Percentiles rank a stretch among this genome's conserved stretches.
Conservation (phyloP, 2,888 invertebrate species). For the Siphonodentalium dalli region DNA sequence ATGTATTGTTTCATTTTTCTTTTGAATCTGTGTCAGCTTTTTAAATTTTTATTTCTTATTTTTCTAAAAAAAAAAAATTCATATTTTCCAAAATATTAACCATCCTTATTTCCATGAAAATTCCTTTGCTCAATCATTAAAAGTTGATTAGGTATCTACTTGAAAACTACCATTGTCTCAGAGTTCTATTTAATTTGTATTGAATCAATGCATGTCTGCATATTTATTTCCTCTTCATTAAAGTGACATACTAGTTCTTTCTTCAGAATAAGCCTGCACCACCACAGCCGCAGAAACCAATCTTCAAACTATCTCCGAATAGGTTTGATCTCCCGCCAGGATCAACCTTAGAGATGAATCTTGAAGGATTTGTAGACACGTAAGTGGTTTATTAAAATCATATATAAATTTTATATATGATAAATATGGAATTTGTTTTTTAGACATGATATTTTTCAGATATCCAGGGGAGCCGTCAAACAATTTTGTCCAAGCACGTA, state of each 20-base stretch:
- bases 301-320: conserved; percentile 60
- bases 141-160: not conserved
- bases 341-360: conserved; percentile 52
- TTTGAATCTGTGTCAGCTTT: too few species aligned
- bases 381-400: conserved; percentile 28
- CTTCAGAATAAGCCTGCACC: conserved; percentile 45
- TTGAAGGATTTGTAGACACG: conserved; percentile 61
- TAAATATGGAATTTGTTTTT: too few species aligned
- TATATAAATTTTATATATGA: too few species aligned
- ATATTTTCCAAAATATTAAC: not conserved
- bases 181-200: not conserved
- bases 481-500: too few species aligned
- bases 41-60: too few species aligned
- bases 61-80: too few species aligned
- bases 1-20: too few species aligned
- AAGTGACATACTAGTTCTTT: not conserved
- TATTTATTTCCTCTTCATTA: not conserved
- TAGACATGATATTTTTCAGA: too few species aligned
- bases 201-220: not conserved
- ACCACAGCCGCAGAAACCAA: conserved; percentile 40
- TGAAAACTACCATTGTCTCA: too few species aligned
- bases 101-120: not conserved
- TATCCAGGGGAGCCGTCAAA: too few species aligned
- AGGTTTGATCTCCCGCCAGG: conserved; percentile 64
- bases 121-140: not conserved